Evolutionary conservation across 92 coral and sea anemone genomes (phyloP), one percentile per base, ranked within the genome.

Genomic region (Zoanthus sociatus): DNA sequence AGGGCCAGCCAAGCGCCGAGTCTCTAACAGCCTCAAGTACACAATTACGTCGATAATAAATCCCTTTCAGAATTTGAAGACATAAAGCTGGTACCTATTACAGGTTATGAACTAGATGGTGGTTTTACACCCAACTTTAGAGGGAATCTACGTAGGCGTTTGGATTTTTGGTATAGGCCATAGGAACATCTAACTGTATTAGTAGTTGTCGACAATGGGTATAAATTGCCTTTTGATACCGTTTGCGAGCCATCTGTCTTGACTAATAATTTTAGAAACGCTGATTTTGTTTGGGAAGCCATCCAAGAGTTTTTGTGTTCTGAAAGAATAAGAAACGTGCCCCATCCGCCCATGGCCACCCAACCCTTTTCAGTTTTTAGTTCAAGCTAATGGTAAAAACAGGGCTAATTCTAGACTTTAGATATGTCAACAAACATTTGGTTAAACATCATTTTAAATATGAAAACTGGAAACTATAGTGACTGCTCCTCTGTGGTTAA

Each of bases 101-200:
- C 11, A 13, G 69, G 69, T 13, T 63, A 63, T 63, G 69, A 63
- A 15, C 69, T 63, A 63, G 69, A 63, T 63, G 69, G 26, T 63
- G 69, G 69, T 15, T 15, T 15, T 15, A 63, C 18, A 5, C 20
- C 32, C 30, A 32, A n/a, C 71, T 82, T 83, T 21, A 83, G 68
- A 68, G 87, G 55, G 1, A 83, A 60, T 32, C 87, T 83, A 37
- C 48, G 73, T 50, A 47, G 31, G 1, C 81, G 2, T 21, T 67
- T 67, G 50, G 42, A 83, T 7, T 83, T 83, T 83, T 42, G 81
- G 87, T 54, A n/a, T n/a, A 13, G 30, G 73, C n/a, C 6, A 42
- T 2, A 37, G 2, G 42, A 37, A 37, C 42, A 37, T 37, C 26
- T 26, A 37, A 37, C 69, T 83, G 16, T 63, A 63, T 63, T 83